These are phyloP conservation scores for Syngnathus rostellatus DNA, from an alignment of 2,797 vertebrate genomes.

Conservation along the genomic window DNA sequence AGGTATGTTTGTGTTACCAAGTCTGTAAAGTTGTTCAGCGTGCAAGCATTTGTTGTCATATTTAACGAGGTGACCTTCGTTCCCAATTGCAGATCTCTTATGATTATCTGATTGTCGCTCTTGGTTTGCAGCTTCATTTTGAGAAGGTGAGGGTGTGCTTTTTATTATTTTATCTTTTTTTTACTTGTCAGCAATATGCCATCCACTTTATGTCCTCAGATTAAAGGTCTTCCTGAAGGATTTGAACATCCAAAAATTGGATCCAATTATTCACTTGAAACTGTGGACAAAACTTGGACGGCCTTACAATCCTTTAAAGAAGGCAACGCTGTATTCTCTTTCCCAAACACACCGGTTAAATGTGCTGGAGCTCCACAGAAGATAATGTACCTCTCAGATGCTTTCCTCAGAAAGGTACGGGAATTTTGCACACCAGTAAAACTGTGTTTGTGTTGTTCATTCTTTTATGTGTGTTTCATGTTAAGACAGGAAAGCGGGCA, in stretches of 20 bases:
- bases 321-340: constrained; percentile 90
- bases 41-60: too few relatives aligned
- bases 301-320: constrained; percentile 87
- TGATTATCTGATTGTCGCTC: constrained; percentile 90
- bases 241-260: constrained; percentile 87
- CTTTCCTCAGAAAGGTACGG: constrained; percentile 84
- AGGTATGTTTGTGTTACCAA: constrained; percentile 64
- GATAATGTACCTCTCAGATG: constrained; percentile 94
- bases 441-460: not conserved
- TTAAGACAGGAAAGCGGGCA: constrained; percentile 80
- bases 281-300: constrained; percentile 92
- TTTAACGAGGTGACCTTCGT: not conserved
- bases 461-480: not conserved
- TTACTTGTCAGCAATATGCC: not conserved
- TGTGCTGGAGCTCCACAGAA: constrained; percentile 96
- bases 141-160: constrained; percentile 75
- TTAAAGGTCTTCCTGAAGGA: constrained; percentile 91
- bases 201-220: constrained; percentile 54
- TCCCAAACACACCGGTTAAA: constrained; percentile 90
- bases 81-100: constrained; percentile 78
- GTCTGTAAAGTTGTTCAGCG: not conserved
- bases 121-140: constrained; percentile 87
- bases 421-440: not conserved
- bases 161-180: not conserved
- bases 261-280: constrained; percentile 87